Conservation (phyloP, 2,797 vertebrate genomes). For the Myiothlypis coronata region DNA sequence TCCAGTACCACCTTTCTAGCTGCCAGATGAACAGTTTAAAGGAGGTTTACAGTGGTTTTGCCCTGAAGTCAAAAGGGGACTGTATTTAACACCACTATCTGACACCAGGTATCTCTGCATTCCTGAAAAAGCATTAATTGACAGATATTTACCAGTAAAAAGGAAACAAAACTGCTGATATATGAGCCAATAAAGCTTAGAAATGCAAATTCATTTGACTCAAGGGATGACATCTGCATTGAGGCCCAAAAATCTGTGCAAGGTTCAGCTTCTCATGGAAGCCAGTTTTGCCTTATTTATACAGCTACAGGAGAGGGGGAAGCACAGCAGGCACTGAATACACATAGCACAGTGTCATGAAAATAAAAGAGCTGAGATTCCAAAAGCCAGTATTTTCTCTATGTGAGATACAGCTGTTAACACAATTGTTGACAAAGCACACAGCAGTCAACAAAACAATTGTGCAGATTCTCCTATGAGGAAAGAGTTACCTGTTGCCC, state of each 20-base stretch:
- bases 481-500: not conserved
- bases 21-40: not conserved
- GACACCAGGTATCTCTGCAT: not conserved
- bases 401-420: not conserved
- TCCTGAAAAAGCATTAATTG: not conserved
- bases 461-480: not conserved
- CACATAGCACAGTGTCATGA: not conserved
- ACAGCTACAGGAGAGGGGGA: not conserved
- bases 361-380: not conserved
- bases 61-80: not conserved
- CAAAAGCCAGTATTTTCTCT: not conserved
- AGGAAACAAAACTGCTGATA: not conserved
- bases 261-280: not conserved
- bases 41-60: not conserved
- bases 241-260: not conserved
- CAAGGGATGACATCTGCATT: not conserved
- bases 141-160: not conserved
- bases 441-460: not conserved
- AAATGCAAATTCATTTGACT: not conserved
- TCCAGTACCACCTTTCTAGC: not conserved
- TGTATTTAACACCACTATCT: not conserved
- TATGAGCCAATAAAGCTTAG: not conserved
- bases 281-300: not conserved
- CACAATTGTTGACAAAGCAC: not conserved
- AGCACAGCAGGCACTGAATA: not conserved